Base-by-base conservation (phyloP, 2,888 invertebrate species). In the Chrysolina oricalcia region DNA sequence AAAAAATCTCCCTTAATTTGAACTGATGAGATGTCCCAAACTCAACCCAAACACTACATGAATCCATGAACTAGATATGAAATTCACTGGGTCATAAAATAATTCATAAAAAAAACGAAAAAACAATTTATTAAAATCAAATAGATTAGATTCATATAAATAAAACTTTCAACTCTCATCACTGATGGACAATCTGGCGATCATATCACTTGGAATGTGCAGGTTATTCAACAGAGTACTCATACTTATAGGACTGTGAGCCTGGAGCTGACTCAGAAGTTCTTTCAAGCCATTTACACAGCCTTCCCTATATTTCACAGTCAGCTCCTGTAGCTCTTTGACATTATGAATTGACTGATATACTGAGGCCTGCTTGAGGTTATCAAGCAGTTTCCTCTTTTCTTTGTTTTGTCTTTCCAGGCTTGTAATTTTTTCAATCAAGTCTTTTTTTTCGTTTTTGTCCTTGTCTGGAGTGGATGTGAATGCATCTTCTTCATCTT, bases 291-390 rank as follows among this genome's bases (percentile, higher is more conserved):
- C 91, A 80, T 89, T 88, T 78, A 91, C 90, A 77, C 91, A 91
- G 0, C 90, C 91, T 70, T 86, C 89, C 79, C 90, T 90, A 91
- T 92, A 92, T 80, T 89, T 91, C 73, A 89, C 89, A 40, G 91
- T 91, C 35, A 90, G 85, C 50, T 78, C 85, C 74, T 89, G 84
- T 8, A 92, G 81, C 82, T 91, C 91, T 76, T 89, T 89, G 0
- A 89, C 89, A 50, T 91, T 90, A 66, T 89, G 87, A 19, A 89
- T 87, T 15, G 80, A 78, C 70, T 81, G 81, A 78, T 84, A 84
- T 9, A 83, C 73, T 48, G 73, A 74, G 8, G 82, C 82, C 67
- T 81, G 79, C 72, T 82, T 72, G 50, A 83, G 74, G 67, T 79
- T 81, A 9, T 78, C 81, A 17, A 83, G 63, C 48, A 77, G 72